phyloP scores from a whole-genome alignment of 2,888 invertebrate genomes.

The Drosophila merina region DNA sequence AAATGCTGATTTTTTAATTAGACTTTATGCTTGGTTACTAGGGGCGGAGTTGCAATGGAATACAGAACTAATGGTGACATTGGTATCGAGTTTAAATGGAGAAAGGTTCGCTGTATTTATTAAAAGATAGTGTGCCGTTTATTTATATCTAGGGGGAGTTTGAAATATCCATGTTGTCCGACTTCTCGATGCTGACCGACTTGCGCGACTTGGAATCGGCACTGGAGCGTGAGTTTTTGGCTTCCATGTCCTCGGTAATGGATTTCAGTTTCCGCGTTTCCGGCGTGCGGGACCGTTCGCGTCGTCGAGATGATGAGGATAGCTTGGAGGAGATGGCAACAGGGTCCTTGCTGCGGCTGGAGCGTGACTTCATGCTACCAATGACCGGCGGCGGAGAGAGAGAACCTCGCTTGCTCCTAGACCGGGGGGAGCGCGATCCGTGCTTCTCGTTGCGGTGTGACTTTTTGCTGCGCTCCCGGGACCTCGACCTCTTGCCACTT shows the following conservation, averaged over 20 bases:
- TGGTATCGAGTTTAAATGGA: slow-evolving; percentile 11
- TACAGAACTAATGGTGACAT: slow-evolving; percentile 24
- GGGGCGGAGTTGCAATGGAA: slow-evolving; percentile 25
- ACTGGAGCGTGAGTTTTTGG: slow-evolving; percentile 79
- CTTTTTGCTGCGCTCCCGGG: slow-evolving; percentile 87
- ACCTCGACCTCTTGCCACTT: slow-evolving; percentile 83
- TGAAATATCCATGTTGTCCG: slow-evolving; percentile 92
- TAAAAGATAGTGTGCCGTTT: slow-evolving; percentile 19
- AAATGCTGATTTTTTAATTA: slow-evolving; percentile 33
- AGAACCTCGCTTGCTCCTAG: slow-evolving; percentile 83
- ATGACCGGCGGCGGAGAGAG: slow-evolving; percentile 81
- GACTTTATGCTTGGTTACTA: slow-evolving; percentile 44
- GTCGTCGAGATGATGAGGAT: slow-evolving; percentile 77
- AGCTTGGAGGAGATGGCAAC: slow-evolving; percentile 50
- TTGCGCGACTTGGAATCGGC: slow-evolving; percentile 85
- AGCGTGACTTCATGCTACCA: slow-evolving; percentile 58
- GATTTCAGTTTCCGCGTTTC: slow-evolving; percentile 82
- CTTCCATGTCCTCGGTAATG: slow-evolving; percentile 78
- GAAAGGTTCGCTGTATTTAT: slow-evolving; percentile 22
- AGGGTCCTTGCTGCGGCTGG: slow-evolving; percentile 82
- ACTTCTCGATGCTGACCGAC: slow-evolving; percentile 85
- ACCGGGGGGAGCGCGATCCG: slow-evolving; percentile 82
- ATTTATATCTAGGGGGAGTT: slow-evolving; percentile 88
- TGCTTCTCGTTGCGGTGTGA: slow-evolving; percentile 85
- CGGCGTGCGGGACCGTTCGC: slow-evolving; percentile 79